phyloP scores from a whole-genome alignment of 2,797 vertebrate genomes.

The Sternarchorhynchus goeldii region DNA sequence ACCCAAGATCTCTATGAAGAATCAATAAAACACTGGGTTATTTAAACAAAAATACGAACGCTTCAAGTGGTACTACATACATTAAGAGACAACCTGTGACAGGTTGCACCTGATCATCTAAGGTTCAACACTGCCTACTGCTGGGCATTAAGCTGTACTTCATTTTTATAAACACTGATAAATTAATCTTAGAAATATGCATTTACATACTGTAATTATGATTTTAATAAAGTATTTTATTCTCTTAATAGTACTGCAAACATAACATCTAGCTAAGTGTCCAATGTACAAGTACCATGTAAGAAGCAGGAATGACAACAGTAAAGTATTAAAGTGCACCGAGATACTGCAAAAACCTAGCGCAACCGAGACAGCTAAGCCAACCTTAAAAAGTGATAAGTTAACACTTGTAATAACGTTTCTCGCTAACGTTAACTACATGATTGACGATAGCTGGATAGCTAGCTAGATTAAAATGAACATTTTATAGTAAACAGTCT shows the following conservation, averaged over 20 bases:
- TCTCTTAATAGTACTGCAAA: neutral
- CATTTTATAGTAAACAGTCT: too few species aligned
- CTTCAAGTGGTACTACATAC: neutral
- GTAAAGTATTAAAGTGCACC: neutral
- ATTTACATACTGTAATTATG: neutral
- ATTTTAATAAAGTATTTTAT: neutral
- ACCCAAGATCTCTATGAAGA: constrained; percentile 83
- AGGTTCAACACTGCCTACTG: constrained; percentile 54
- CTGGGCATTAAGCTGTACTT: constrained; percentile 31
- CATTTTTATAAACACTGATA: neutral
- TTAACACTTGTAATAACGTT: too few species aligned
- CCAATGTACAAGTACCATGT: neutral
- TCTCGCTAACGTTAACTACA: too few species aligned
- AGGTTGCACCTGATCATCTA: neutral
- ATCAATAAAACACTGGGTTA: neutral
- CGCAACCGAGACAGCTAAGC: neutral
- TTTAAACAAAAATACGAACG: neutral
- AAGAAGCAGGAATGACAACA: neutral
- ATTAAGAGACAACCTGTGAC: neutral
- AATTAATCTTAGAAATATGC: neutral
- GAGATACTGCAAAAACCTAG: neutral
- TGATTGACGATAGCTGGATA: too few species aligned
- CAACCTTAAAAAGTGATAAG: too few species aligned
- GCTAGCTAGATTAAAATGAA: too few species aligned
- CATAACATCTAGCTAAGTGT: neutral